Percentiles rank a stretch among this genome's conserved stretches.
Conservation (phyloP, 1,140 invertebrate genomes). For the Drosophila takahashii region DNA sequence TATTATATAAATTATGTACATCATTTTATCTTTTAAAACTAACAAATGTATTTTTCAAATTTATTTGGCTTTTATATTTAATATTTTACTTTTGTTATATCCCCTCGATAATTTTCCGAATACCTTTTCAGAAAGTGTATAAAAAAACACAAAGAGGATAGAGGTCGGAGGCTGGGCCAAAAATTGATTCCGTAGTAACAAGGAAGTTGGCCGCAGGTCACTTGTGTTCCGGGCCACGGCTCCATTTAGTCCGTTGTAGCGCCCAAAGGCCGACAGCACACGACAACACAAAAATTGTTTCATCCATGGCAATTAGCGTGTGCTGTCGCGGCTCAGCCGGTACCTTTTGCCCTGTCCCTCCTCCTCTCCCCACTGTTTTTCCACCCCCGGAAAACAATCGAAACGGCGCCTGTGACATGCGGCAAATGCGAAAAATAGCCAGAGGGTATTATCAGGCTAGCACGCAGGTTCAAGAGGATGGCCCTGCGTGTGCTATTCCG, state of each 20-base stretch:
- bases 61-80: background rate
- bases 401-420: slow-evolving; percentile 59
- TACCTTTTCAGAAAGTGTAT: background rate
- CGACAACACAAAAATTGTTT: slow-evolving; percentile 52
- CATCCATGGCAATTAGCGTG: slow-evolving; percentile 73
- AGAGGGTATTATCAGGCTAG: slow-evolving; percentile 52
- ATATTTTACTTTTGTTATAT: background rate
- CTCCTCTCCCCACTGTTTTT: too few relatives aligned
- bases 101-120: background rate
- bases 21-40: too few relatives aligned
- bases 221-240: slow-evolving; percentile 33
- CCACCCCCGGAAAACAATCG: slow-evolving; percentile 53
- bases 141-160: slow-evolving; percentile 4
- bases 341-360: too few relatives aligned
- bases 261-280: slow-evolving; percentile 40
- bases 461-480: slow-evolving; percentile 6
- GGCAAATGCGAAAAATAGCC: slow-evolving; percentile 74
- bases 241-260: slow-evolving; percentile 42
- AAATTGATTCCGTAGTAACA: slow-evolving; percentile 48
- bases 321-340: slow-evolving; percentile 39
- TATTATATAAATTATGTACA: too few relatives aligned
- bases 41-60: background rate
- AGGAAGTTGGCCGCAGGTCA: slow-evolving; percentile 45
- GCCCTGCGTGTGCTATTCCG: slow-evolving; percentile 13
- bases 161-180: slow-evolving; percentile 20